Conservation (phyloP, 2,888 invertebrate genomes). For the Alloplasta piceator region DNA sequence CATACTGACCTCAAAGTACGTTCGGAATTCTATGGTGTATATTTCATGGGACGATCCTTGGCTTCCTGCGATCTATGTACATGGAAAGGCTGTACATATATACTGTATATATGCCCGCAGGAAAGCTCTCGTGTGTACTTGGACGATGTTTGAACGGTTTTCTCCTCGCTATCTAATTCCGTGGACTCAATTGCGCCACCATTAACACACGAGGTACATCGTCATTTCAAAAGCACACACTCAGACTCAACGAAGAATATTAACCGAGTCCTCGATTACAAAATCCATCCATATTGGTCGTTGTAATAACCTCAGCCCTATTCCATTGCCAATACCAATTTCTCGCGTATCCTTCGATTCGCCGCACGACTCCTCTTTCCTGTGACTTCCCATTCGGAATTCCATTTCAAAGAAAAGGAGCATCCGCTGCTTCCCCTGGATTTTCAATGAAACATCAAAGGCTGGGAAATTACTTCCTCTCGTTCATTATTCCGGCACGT, state of each 20-base stretch:
- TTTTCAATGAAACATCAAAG: not conserved
- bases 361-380: not conserved
- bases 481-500: too few relatives aligned
- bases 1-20: constrained; percentile 53
- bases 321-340: constrained; percentile 50
- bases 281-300: constrained; percentile 22
- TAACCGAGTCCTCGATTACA: constrained; percentile 8
- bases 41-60: constrained; percentile 48
- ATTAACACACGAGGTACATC: not conserved
- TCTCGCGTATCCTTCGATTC: constrained; percentile 13
- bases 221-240: not conserved
- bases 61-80: constrained; percentile 6
- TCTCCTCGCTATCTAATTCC: constrained; percentile 57
- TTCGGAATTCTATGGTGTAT: constrained; percentile 49
- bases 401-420: not conserved
- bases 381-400: constrained; percentile 45
- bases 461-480: not conserved
- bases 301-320: constrained; percentile 5
- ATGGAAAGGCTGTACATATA: not conserved
- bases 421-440: not conserved
- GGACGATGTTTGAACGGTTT: constrained; percentile 45
- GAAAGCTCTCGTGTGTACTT: constrained; percentile 21
- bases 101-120: constrained; percentile 8
- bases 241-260: constrained; percentile 35
- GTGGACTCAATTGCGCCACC: constrained; percentile 57